Base-by-base conservation (phyloP, 1,140 invertebrate genomes). In the Pararge aegeria region DNA sequence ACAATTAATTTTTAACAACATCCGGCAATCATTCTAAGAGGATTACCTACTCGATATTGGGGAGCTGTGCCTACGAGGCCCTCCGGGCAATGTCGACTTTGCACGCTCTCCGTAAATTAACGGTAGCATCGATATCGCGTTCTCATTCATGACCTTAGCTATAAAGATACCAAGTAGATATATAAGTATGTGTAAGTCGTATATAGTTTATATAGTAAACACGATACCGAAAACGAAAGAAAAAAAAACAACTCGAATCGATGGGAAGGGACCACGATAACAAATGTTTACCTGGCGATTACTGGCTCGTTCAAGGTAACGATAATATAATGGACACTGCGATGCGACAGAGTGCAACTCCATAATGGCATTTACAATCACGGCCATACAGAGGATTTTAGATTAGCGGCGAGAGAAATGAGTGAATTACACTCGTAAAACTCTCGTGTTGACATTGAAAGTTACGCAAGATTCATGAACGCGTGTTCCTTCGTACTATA, bases 361-460 rank as follows among this genome's bases (percentile, higher is more conserved):
- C 16, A 42, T 68, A 68, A 63, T 56, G 63, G 57, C 61, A 34
- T 34, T 34, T 71, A 72, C 62, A 72, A 61, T 55, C 70, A 59
- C 59, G 27, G 55, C 21, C 56, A 63, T 68, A 68, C 61, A 75
- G 69, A 65, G 63, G 54, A 64, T 57, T 67, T 71, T 68, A 55
- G 62, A 61, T 58, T 66, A 61, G 10, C 44, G 58, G 42, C 54
- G 56, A 21, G 30, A 34, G 44, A 51, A 42, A 57, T 37, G 48
- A 34, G 7, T 7, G 24, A 4, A 7, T 24, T 24, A 70, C 58
- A 63, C 62, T 68, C 62, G 57, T 70, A 69, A 1, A 61, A 67
- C 66, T 60, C n/a, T n/a, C 63, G 56, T 80, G 80, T 83, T 87
- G 86, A 89, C 84, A 87, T 89, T 89, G 84, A 87, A 89, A 83